phyloP scores from a whole-genome alignment of 2,888 invertebrate species.

The Caenorhabditis doughertyi region DNA sequence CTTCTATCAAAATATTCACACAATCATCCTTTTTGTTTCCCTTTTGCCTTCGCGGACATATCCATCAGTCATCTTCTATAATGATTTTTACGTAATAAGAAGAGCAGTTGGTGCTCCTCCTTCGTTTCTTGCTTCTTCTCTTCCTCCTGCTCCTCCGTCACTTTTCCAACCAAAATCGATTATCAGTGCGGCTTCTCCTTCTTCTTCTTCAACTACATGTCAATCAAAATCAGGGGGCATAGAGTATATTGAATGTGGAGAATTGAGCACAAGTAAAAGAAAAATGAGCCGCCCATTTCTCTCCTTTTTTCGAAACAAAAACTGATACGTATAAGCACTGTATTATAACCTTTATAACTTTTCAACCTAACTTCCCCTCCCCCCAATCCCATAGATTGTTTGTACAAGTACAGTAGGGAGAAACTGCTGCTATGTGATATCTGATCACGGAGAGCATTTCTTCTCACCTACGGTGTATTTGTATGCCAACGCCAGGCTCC shows the following conservation, averaged over 20 bases:
- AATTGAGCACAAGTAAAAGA: not conserved
- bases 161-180: constrained; percentile 61
- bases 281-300: constrained; percentile 31
- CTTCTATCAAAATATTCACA: constrained; percentile 26
- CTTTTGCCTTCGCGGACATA: not conserved
- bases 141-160: not conserved
- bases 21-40: constrained; percentile 19
- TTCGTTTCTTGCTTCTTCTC: constrained; percentile 6
- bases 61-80: constrained; percentile 47
- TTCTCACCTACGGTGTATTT: constrained; percentile 41
- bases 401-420: constrained; percentile 20
- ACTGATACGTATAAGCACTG: constrained; percentile 50
- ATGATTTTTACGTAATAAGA: constrained; percentile 60
- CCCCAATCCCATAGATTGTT: not conserved
- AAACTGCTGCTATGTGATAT: not conserved
- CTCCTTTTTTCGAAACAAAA: not conserved
- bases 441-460: not conserved
- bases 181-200: constrained; percentile 57
- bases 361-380: not conserved
- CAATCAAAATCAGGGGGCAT: constrained; percentile 62
- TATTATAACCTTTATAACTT: constrained; percentile 12
- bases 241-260: constrained; percentile 5
- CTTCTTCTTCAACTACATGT: constrained; percentile 45
- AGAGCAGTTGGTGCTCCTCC: constrained; percentile 44
- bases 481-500: constrained; percentile 13